These are phyloP conservation scores for Herminia tarsipennalis DNA, from an alignment of 2,888 invertebrate species.

Conservation along the genomic window DNA sequence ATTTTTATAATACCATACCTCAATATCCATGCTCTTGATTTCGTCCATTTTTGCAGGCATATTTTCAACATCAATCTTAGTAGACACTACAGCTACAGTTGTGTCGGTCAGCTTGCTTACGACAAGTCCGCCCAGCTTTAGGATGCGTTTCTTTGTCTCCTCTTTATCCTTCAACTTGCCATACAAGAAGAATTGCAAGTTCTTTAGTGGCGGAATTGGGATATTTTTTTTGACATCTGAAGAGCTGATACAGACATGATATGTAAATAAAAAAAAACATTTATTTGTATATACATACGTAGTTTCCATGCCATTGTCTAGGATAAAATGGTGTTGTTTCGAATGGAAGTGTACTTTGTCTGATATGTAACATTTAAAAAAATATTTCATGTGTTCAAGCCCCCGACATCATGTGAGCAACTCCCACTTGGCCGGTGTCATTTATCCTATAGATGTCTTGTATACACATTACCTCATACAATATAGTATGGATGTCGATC, in stretches of 20 bases:
- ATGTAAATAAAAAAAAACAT: too few relatives aligned
- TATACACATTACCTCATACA: too few relatives aligned
- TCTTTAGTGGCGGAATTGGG: constrained; percentile 89
- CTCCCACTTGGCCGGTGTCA: too few relatives aligned
- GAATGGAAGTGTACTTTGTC: too few relatives aligned
- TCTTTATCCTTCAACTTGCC: constrained; percentile 86
- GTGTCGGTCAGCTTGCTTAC: constrained; percentile 87
- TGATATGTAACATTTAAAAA: too few relatives aligned
- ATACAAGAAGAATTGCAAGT: constrained; percentile 91
- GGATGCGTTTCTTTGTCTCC: constrained; percentile 88
- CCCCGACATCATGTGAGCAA: too few relatives aligned
- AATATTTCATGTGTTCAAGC: too few relatives aligned
- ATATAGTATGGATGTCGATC: too few relatives aligned
- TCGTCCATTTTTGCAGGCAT: constrained; percentile 87
- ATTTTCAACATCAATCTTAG: constrained; percentile 88
- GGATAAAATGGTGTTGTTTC: too few relatives aligned
- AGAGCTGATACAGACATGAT: too few relatives aligned
- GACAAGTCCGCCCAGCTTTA: constrained; percentile 91
- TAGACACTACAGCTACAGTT: constrained; percentile 91
- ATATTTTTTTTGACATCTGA: constrained; percentile 87
- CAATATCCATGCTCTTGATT: constrained; percentile 89
- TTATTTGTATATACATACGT: neutral
- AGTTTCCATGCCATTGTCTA: too few relatives aligned
- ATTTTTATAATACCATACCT: constrained; percentile 71
- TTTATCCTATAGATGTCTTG: too few relatives aligned